Evolutionary conservation across 2,888 invertebrate genomes (phyloP).

Genomic region (Pammene aurita): DNA sequence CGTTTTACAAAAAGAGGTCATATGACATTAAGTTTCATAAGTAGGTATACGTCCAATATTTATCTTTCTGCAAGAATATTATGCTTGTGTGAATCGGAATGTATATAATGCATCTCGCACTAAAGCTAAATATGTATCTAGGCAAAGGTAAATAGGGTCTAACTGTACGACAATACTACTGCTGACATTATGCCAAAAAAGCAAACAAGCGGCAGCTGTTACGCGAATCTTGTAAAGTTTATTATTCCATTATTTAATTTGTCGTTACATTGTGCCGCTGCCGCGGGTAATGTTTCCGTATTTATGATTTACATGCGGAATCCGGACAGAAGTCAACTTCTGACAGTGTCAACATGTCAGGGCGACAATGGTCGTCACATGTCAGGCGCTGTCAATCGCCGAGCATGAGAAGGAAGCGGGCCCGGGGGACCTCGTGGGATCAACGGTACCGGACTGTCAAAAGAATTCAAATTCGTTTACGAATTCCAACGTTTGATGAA

Average conservation of each 20-base stretch:
- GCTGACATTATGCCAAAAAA: constrained; percentile 49
- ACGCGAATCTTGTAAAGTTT: constrained; percentile 56
- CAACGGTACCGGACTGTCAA: constrained; percentile 54
- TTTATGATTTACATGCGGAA: constrained; percentile 76
- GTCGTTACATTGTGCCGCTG: constrained; percentile 72
- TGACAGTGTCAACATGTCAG: constrained; percentile 81
- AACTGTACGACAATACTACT: constrained; percentile 39
- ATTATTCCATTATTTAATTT: constrained; percentile 82
- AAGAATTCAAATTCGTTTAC: constrained; percentile 56
- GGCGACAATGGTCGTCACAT: constrained; percentile 78
- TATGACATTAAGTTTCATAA: too few relatives aligned
- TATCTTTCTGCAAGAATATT: too few relatives aligned
- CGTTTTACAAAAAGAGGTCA: too few relatives aligned
- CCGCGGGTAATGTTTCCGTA: constrained; percentile 77
- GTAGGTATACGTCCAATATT: too few relatives aligned
- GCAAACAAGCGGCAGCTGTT: constrained; percentile 68
- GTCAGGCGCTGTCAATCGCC: constrained; percentile 76
- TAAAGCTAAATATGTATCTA: background rate
- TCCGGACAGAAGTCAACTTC: constrained; percentile 81
- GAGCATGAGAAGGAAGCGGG: constrained; percentile 76
- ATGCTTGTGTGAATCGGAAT: background rate
- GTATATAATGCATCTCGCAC: background rate
- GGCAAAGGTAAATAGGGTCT: constrained; percentile 7
- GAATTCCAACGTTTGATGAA: constrained; percentile 66
- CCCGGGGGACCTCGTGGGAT: constrained; percentile 64